Percentiles rank a stretch among this genome's conserved stretches.
These are phyloP conservation scores for Kryptolebias marmoratus DNA, from an alignment of 2,113 vertebrate species.

Conservation along the genomic window DNA sequence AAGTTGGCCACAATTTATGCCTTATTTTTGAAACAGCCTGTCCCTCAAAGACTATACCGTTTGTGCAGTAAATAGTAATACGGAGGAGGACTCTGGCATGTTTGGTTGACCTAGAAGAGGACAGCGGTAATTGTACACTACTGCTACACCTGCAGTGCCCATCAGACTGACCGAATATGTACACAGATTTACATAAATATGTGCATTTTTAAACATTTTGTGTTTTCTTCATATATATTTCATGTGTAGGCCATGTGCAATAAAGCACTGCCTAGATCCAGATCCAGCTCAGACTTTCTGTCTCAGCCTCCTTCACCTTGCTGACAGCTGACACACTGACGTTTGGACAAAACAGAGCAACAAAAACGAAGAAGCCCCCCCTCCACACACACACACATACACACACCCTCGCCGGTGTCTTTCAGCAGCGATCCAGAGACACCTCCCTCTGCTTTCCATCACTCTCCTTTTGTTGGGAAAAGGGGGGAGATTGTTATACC, in stretches of 20 bases:
- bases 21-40: not conserved
- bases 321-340: slow-evolving; percentile 6
- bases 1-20: not conserved
- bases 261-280: not conserved
- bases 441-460: slow-evolving; percentile 40
- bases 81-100: not conserved
- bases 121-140: too few relatives aligned
- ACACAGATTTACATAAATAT: too few relatives aligned
- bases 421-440: slow-evolving; percentile 1
- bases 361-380: slow-evolving; percentile 12
- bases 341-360: slow-evolving; percentile 10
- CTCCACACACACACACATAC: too few relatives aligned
- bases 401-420: slow-evolving; percentile 1
- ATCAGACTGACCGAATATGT: too few relatives aligned
- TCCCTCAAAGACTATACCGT: not conserved
- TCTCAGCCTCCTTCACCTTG: slow-evolving; percentile 21
- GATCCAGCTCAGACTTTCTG: slow-evolving; percentile 9
- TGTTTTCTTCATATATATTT: not conserved
- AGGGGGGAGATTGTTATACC: slow-evolving; percentile 61
- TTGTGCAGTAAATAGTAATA: not conserved
- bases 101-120: too few relatives aligned
- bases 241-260: not conserved
- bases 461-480: slow-evolving; percentile 68
- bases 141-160: too few relatives aligned
- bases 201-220: not conserved